Evolutionary conservation across 2,888 invertebrate genomes (phyloP).

Genomic region (Aporophyla nigra): DNA sequence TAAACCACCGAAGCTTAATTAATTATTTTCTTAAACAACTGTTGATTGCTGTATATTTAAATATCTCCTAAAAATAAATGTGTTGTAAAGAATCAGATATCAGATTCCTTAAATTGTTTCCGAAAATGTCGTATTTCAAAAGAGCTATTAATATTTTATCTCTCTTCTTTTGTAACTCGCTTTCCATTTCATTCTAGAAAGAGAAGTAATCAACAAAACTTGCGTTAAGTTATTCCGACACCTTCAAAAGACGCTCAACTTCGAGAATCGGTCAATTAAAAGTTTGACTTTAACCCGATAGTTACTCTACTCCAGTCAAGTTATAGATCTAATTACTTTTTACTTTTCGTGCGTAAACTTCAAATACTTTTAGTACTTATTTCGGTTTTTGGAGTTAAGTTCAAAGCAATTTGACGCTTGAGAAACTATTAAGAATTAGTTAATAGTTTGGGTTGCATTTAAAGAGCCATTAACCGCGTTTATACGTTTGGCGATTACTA

Average conservation of each 20-base stretch:
- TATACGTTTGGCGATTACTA: not conserved
- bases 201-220: conserved; percentile 52
- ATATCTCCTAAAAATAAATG: not conserved
- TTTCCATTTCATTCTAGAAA: conserved; percentile 35
- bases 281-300: conserved; percentile 54
- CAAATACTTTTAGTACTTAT: conserved; percentile 24
- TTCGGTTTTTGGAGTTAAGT: conserved; percentile 11
- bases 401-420: conserved; percentile 6
- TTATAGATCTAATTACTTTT: conserved; percentile 56
- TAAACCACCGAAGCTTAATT: not conserved
- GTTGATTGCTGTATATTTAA: not conserved
- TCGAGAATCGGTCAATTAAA: conserved; percentile 60
- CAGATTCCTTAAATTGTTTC: not conserved
- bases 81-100: not conserved
- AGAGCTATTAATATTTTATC: conserved; percentile 13
- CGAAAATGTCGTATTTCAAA: conserved; percentile 1
- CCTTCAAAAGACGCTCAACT: conserved; percentile 51
- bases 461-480: not conserved
- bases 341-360: conserved; percentile 46
- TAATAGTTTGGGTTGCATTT: conserved; percentile 11
- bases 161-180: conserved; percentile 13
- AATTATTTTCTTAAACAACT: not conserved
- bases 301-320: conserved; percentile 35
- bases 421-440: not conserved
- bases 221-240: conserved; percentile 47